Evolutionary conservation across 1,140 invertebrate genomes (phyloP), one percentile per base, ranked within the genome.

Genomic region (Diplogasteroides magnus): DNA sequence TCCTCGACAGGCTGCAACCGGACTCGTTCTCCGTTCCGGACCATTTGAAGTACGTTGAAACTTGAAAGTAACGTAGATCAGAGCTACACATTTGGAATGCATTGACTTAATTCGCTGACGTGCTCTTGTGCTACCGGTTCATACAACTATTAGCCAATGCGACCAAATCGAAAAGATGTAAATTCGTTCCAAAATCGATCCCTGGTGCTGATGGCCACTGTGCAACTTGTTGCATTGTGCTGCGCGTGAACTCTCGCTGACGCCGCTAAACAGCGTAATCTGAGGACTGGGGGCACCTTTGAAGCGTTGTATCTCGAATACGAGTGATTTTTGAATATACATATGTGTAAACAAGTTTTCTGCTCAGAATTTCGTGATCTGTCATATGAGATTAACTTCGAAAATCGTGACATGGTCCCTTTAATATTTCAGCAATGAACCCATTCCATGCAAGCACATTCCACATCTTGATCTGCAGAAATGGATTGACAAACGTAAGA

Each of bases 21-120:
- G 73, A 81, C 55, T 79, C 81, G 15, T 78, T 78, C 60, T 74
- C 78, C 64, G 61, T 78, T 67, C 77, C 80, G 0, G 77, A 78
- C 58, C 77, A 78, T 3, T 61, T 81, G 55, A 78, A 72, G 77
- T 82, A 70, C 56, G 71, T 19, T 58, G 15, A 26, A 26, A 2
- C n/a, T 23, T 61, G 27, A 19, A 29, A 23, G 6, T 48, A 69
- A 69, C 19, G 13, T 23, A 31, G 14, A 14, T 31, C 57, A 72
- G 11, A 19, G 25, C 37, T 6, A 6, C 37, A 48, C 37, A 48
- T 11, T 48, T 11, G 37, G 37, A 11, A 19, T 48, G 19, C 6
- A 19, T 48, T 48, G 37, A 48, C 6, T 48, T 48, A 48, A 19
- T 48, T 48, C 37, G 37, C 19, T 48, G 6, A 48, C 19, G 37